Percentiles rank a stretch among this genome's conserved stretches.
Conservation (phyloP, 2,888 invertebrate species). For the Nebria brevicollis region DNA sequence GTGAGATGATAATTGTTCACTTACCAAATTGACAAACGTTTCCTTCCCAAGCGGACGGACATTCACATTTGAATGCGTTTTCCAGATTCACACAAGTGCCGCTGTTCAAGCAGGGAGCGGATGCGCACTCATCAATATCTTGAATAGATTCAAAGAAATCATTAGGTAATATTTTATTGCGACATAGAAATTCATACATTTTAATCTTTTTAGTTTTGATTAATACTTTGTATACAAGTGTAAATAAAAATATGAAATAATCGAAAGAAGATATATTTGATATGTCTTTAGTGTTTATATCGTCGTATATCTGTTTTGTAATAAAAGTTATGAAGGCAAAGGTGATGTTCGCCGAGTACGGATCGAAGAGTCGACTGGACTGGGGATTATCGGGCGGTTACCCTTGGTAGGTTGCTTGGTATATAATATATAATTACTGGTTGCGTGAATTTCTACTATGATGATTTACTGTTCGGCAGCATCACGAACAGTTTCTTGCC, state of each 20-base stretch:
- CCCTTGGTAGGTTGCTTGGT: not conserved
- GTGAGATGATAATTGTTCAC: constrained; percentile 48
- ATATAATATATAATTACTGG: constrained; percentile 21
- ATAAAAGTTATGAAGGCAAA: not conserved
- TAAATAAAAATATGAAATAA: not conserved
- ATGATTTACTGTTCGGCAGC: constrained; percentile 28
- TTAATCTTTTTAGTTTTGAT: too few species aligned
- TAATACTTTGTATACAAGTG: too few species aligned
- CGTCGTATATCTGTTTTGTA: not conserved
- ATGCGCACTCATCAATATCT: constrained; percentile 91
- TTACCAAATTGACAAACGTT: constrained; percentile 80
- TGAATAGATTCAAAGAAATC: constrained; percentile 51
- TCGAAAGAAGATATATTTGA: not conserved
- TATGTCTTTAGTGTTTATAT: not conserved
- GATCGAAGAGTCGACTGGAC: not conserved
- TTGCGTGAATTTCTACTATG: constrained; percentile 13
- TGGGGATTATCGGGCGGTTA: not conserved
- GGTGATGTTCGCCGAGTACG: not conserved
- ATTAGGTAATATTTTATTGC: not conserved
- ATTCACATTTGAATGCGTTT: constrained; percentile 87
- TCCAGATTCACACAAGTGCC: constrained; percentile 87
- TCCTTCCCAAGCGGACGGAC: constrained; percentile 89
- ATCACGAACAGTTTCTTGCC: not conserved
- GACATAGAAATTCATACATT: too few species aligned
- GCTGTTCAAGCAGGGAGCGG: constrained; percentile 89